Base-by-base conservation (phyloP, 2,888 invertebrate genomes). In the Lithophane ornitopus region DNA sequence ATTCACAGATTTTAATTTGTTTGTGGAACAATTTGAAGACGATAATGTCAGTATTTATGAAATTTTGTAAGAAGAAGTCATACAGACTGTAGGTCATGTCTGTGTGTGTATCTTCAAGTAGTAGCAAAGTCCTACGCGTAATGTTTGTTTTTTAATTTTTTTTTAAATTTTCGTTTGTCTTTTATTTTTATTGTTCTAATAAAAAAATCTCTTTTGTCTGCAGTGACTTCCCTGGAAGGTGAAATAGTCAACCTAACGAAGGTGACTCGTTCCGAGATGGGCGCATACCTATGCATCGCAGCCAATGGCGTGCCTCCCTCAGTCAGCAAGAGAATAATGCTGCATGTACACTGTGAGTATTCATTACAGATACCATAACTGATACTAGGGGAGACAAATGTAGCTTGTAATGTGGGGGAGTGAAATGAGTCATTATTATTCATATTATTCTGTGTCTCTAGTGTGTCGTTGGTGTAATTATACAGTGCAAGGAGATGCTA, bases 261-360 rank as follows among this genome's bases (percentile, higher is more conserved):
- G 96, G 98, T 99, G 92, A 98, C 98, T 82, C 97, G 98, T 86
- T 98, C 98, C 69, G 98, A 99, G 96, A 98, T 98, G 98, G 98
- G 98, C 71, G 98, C 98, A 75, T 98, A 98, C 94, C 97, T 98
- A 90, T 98, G 98, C 95, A 98, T 98, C 94, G 98, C 98, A 75
- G 98, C 98, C 87, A 98, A 98, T 92, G 98, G 98, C 62, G 98
- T 98, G 39, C 98, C 98, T 52, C 98, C 98, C 54, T 98, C 98
- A 62, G 98, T 98, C 93, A 98, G 98, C 97, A 98, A 98, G 96
- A 97, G 98, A 93, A 98, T 98, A 97, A 98, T 98, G 98, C 97
- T 98, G 80, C 98, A 98, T 95, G 98, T 98, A 87, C 98, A 98
- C 95, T 98, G 98, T 98, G 95, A 98, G 98, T 98, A 96, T 84